Evolutionary conservation across 2,888 invertebrate genomes (phyloP), one percentile per base, ranked within the genome.

Genomic region (Lysandra bellargus): DNA sequence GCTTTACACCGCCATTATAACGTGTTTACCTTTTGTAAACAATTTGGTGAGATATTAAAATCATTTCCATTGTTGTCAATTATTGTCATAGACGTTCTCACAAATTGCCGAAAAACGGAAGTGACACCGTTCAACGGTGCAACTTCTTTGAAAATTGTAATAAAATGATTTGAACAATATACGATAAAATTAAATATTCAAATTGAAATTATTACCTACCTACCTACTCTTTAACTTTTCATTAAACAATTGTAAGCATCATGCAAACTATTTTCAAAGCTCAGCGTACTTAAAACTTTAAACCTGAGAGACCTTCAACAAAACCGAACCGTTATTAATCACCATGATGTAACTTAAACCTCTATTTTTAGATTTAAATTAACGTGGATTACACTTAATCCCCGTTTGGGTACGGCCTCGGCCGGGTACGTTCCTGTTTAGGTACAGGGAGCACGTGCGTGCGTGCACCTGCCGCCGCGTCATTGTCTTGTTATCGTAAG

Each of bases 381-480:
- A 79, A 80, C 80, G 23, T 80, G 78, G 78, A 79, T 74, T 74
- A 74, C 44, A 44, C 44, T 74, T 74, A 74, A 74, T 74, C 74
- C 74, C 44, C 74, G 44, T 44, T 74, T 74, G 40, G 44, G 74
- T 40, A 74, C 44, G 6, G 44, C 44, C 40, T 6, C 40, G 9
- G 40, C 44, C 44, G n/a, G 23, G 23, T 17, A 44, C 33, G 69
- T 44, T 44, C 74, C 9, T n/a, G 44, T 74, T 44, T 74, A 7
- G 74, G 44, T 40, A 74, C 23, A 23, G 85, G 82, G 57, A 88
- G 87, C 93, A 93, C 93, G 93, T 94, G 93, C 90, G 91, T 83
- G 30, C 77, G 86, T 87, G 89, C 93, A 94, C 93, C 93, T 94
- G 93, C 90, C 88, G 30, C 64, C 64, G 9, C 30, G 30, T 30